phyloP scores from a whole-genome alignment of 2,797 vertebrate genomes.

The Aphelocoma californica region DNA sequence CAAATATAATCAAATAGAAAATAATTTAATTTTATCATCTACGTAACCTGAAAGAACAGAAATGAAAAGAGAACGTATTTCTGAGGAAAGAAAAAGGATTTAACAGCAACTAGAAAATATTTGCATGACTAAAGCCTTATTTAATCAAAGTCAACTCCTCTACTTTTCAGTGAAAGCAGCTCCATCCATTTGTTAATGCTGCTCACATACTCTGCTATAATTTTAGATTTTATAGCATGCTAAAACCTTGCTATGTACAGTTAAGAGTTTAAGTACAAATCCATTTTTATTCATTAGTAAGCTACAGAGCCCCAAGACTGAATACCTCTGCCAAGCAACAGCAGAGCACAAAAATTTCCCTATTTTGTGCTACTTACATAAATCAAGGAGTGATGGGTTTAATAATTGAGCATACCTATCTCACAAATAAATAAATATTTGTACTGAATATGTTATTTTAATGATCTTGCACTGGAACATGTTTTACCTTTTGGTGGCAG shows the following conservation, averaged over 20 bases:
- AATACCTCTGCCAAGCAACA: not conserved
- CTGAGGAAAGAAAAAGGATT: not conserved
- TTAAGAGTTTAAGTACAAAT: not conserved
- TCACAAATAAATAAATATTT: not conserved
- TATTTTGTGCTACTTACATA: not conserved
- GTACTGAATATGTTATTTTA: not conserved
- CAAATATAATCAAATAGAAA: not conserved
- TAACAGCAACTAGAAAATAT: not conserved
- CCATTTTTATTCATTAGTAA: slow-evolving; percentile 15
- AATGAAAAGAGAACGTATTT: not conserved
- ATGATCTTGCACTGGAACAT: not conserved
- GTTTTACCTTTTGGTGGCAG: not conserved
- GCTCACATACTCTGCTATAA: not conserved
- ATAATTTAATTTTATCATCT: not conserved
- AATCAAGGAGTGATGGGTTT: not conserved
- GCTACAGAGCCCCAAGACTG: not conserved
- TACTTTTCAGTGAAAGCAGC: not conserved
- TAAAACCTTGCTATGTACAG: not conserved
- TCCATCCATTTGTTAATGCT: not conserved
- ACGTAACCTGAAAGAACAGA: not conserved
- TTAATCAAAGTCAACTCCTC: not conserved
- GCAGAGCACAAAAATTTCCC: not conserved
- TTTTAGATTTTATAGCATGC: slow-evolving; percentile 4
- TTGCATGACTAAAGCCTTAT: not conserved
- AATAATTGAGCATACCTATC: not conserved